Evolutionary conservation across 1,140 invertebrate species (phyloP).

Genomic region (Ganaspis sp.): DNA sequence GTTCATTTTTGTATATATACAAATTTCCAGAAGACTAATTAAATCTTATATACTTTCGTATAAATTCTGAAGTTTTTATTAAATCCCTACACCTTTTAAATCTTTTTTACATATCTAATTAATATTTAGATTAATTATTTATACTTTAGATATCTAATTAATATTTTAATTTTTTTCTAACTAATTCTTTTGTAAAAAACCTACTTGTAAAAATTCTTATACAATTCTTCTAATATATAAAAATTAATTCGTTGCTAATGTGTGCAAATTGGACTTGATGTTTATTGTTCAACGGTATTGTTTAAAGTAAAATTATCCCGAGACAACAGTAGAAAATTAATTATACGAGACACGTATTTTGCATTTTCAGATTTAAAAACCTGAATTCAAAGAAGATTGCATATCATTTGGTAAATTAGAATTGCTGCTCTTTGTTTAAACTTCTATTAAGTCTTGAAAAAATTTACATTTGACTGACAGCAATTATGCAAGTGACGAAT

Average conservation of each 20-base stretch:
- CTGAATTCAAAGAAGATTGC: neutral
- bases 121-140: no score
- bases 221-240: no score
- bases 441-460: neutral
- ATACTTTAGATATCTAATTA: no score
- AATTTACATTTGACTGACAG: neutral
- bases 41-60: slow-evolving; percentile 72
- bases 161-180: no score
- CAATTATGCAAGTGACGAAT: slow-evolving; percentile 13
- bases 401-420: neutral
- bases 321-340: no score
- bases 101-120: no score
- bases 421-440: neutral
- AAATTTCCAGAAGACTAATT: slow-evolving; percentile 55
- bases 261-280: no score
- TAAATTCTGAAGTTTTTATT: slow-evolving; percentile 41
- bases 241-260: no score
- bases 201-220: no score
- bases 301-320: no score
- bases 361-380: neutral
- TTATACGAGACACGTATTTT: neutral
- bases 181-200: no score
- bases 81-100: neutral
- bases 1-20: slow-evolving; percentile 63
- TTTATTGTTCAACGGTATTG: no score